Evolutionary conservation across 2,113 vertebrate species (phyloP).

Genomic region (Tupaia chinensis): DNA sequence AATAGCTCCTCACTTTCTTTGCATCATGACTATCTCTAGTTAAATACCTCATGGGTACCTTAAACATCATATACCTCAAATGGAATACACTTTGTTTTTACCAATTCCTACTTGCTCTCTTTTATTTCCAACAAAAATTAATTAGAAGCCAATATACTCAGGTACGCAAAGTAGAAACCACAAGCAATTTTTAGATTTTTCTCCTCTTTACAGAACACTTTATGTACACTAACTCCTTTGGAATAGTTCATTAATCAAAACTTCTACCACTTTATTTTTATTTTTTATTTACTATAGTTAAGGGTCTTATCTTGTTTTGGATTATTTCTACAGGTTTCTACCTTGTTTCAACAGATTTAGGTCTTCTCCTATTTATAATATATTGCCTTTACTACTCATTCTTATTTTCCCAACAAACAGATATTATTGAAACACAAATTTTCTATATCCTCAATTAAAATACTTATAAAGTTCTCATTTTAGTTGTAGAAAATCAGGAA

Average conservation of each 20-base stretch:
- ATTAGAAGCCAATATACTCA: background rate
- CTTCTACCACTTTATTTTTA: background rate
- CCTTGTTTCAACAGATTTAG: background rate
- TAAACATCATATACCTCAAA: background rate
- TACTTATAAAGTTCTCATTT: background rate
- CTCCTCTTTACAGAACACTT: background rate
- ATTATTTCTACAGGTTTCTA: background rate
- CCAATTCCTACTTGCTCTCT: background rate
- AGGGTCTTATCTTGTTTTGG: background rate
- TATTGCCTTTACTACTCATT: background rate
- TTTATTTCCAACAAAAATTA: constrained; percentile 42
- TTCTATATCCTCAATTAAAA: background rate
- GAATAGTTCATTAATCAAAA: background rate
- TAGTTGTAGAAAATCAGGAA: background rate
- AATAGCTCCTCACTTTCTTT: background rate
- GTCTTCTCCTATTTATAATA: background rate
- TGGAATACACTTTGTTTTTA: background rate
- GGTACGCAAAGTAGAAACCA: background rate
- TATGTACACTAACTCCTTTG: background rate
- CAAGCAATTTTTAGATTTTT: constrained; percentile 12
- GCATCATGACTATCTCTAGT: constrained; percentile 40
- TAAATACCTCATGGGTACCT: background rate
- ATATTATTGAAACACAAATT: background rate
- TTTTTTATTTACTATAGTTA: background rate
- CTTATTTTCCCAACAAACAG: background rate